Evolutionary conservation across 2,113 vertebrate species (phyloP).

Genomic region (Sander vitreus): DNA sequence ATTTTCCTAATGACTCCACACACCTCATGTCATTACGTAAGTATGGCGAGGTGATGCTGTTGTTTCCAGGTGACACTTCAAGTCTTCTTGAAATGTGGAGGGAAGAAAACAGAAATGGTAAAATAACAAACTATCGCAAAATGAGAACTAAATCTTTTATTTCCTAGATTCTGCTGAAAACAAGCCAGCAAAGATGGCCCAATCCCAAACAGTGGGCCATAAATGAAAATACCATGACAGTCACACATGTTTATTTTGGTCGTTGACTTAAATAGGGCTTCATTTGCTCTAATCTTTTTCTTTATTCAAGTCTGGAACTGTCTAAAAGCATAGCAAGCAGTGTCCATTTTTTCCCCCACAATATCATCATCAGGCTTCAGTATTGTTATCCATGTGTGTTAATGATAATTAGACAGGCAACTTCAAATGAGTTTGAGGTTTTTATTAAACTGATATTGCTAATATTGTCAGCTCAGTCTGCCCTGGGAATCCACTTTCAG

Average conservation of each 20-base stretch:
- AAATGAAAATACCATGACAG: neutral
- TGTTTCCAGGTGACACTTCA: conserved; percentile 41
- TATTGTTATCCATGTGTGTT: neutral
- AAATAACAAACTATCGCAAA: neutral
- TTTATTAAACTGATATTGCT: conserved; percentile 59
- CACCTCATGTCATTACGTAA: conserved; percentile 19
- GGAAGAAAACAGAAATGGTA: conserved; percentile 4
- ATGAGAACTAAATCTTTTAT: neutral
- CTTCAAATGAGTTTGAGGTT: conserved; percentile 39
- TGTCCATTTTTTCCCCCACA: neutral
- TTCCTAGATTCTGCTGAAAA: neutral
- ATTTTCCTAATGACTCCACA: conserved; percentile 41
- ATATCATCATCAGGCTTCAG: conserved; percentile 2
- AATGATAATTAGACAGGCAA: conserved; percentile 31
- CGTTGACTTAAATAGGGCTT: neutral
- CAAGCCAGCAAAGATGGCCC: neutral
- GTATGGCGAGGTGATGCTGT: conserved; percentile 18
- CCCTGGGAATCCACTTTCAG: conserved; percentile 52
- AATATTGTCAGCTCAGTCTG: conserved; percentile 47
- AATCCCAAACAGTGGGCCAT: neutral
- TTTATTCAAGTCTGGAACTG: neutral
- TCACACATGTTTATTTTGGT: neutral
- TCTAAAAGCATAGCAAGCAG: neutral
- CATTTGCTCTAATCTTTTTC: neutral
- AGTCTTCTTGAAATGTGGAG: neutral